phyloP scores from a whole-genome alignment of 1,140 invertebrate species.

The Drosophila lacertosa region DNA sequence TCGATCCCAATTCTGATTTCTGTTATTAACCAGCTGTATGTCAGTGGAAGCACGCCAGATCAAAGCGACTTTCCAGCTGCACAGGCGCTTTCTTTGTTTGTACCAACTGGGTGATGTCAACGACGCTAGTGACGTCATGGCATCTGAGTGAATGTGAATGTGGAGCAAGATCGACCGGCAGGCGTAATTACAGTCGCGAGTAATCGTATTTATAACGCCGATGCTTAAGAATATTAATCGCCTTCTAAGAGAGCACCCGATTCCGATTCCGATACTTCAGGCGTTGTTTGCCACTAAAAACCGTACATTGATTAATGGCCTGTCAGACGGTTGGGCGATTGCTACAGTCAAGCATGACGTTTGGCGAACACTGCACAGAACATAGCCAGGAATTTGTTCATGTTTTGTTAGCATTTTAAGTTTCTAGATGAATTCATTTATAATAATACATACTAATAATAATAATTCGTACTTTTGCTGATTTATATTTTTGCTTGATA shows the following conservation, averaged over 20 bases:
- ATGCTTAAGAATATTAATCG: conserved; percentile 55
- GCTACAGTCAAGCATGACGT: conserved; percentile 26
- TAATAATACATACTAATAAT: no score
- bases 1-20: conserved; percentile 1
- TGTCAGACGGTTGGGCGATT: conserved; percentile 16
- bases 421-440: no score
- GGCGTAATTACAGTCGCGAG: conserved; percentile 49
- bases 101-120: conserved; percentile 60
- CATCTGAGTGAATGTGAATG: conserved; percentile 33
- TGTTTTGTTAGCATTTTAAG: no score
- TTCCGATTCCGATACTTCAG: no score
- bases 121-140: conserved; percentile 59
- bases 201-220: conserved; percentile 47
- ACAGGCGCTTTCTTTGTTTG: conserved; percentile 51
- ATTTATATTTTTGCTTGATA: no score
- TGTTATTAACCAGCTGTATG: conserved; percentile 46
- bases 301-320: conserved; percentile 40
- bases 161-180: conserved; percentile 59
- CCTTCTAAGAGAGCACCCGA: conserved; percentile 25
- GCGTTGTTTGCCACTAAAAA: conserved; percentile 2
- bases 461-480: no score
- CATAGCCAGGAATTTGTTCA: no score
- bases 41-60: conserved; percentile 63
- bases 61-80: conserved; percentile 41
- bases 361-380: background rate